phyloP scores from a whole-genome alignment of 1,140 invertebrate genomes.

The Aethina tumida region DNA sequence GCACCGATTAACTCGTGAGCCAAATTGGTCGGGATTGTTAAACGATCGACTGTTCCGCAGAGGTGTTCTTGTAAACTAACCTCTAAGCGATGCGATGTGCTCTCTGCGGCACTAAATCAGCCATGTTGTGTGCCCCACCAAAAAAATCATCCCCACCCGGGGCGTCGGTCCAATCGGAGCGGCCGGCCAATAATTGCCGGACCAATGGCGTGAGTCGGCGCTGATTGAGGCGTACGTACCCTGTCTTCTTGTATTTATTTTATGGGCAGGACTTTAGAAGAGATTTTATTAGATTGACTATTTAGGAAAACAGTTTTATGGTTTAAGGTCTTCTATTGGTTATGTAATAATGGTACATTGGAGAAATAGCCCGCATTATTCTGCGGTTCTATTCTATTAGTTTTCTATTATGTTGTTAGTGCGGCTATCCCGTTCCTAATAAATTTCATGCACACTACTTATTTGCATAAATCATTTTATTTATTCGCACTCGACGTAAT shows the following conservation, averaged over 20 bases:
- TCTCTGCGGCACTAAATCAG: conserved; percentile 32
- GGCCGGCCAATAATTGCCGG: conserved; percentile 14
- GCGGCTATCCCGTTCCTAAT: conserved; percentile 8
- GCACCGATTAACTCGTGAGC: background rate
- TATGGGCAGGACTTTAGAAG: conserved; percentile 31
- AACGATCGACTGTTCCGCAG: conserved; percentile 9
- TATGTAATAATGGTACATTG: conserved; percentile 25
- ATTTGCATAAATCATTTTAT: conserved; percentile 3
- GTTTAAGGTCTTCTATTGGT: conserved; percentile 30
- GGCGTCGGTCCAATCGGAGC: conserved; percentile 15
- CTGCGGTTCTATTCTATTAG: conserved; percentile 26
- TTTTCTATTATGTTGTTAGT: conserved; percentile 13
- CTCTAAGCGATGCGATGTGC: conserved; percentile 19
- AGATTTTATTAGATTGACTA: conserved; percentile 35
- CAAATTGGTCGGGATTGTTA: background rate
- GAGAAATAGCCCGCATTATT: conserved; percentile 22
- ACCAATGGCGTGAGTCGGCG: conserved; percentile 17
- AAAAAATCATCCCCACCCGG: conserved; percentile 13
- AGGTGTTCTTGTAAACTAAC: conserved; percentile 29
- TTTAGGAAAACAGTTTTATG: conserved; percentile 34
- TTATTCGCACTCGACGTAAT: no score
- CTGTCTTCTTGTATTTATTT: conserved; percentile 30
- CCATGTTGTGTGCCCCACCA: conserved; percentile 31
- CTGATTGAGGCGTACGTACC: conserved; percentile 17
- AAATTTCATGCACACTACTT: conserved; percentile 9